A percentile compares a stretch with the other conserved stretches of the same genome.
Evolutionary conservation across 2,888 invertebrate species (phyloP).

Genomic region (Drosophila putrida): DNA sequence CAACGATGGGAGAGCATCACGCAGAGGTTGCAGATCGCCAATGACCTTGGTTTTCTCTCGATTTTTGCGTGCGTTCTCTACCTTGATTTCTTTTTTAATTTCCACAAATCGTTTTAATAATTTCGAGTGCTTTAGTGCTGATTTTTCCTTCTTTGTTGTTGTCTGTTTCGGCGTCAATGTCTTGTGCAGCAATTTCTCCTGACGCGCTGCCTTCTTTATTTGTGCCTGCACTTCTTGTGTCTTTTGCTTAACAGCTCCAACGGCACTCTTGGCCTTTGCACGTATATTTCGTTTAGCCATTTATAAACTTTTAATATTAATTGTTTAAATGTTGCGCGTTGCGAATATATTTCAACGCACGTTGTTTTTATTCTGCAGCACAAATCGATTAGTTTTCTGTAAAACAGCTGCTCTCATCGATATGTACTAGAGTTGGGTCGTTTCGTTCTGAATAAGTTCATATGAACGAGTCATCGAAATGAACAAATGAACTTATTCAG

Average conservation of each 20-base stretch:
- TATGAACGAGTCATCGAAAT: too few relatives aligned
- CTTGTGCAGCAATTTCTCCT: slow-evolving; percentile 71
- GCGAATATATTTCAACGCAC: slow-evolving; percentile 14
- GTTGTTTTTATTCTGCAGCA: slow-evolving; percentile 38
- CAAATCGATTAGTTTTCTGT: slow-evolving; percentile 6
- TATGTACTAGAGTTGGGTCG: too few relatives aligned
- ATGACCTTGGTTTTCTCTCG: slow-evolving; percentile 78
- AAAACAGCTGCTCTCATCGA: slow-evolving; percentile 40
- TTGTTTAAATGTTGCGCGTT: background rate
- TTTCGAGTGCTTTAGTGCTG: slow-evolving; percentile 76
- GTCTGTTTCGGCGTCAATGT: slow-evolving; percentile 72
- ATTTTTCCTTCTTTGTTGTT: slow-evolving; percentile 82
- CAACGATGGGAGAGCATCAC: slow-evolving; percentile 84
- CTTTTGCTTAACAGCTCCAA: slow-evolving; percentile 67
- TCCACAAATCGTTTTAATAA: slow-evolving; percentile 79
- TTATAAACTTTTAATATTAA: slow-evolving; percentile 14
- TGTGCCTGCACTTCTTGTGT: slow-evolving; percentile 60
- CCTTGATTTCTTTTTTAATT: slow-evolving; percentile 74
- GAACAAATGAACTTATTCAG: too few relatives aligned
- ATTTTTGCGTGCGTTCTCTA: slow-evolving; percentile 75
- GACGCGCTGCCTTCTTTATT: slow-evolving; percentile 40
- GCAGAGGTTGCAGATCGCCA: slow-evolving; percentile 81
- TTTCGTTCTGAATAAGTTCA: too few relatives aligned
- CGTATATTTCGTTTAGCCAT: slow-evolving; percentile 72
- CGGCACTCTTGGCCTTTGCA: slow-evolving; percentile 70